Percentiles rank a stretch among this genome's conserved stretches.
Conservation (phyloP, 1,140 invertebrate genomes). For the Apocrypta bakeri region DNA sequence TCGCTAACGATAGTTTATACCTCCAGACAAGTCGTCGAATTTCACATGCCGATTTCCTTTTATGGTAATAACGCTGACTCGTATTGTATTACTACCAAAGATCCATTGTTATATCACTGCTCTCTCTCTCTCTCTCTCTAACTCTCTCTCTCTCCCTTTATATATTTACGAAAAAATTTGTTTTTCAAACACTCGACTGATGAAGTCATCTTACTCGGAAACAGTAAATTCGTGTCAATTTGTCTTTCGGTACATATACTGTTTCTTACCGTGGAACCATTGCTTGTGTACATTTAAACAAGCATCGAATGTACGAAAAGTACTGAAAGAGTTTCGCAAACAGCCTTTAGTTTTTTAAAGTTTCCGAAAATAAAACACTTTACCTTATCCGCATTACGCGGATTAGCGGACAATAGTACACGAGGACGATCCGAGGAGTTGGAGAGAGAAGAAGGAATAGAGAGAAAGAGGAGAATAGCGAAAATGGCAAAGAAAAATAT, state of each 20-base stretch:
- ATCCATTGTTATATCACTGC: too few species aligned
- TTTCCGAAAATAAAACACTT: conserved; percentile 7
- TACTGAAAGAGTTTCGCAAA: too few species aligned
- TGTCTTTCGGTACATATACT: too few species aligned
- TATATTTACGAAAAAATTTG: too few species aligned
- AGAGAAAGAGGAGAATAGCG: not conserved
- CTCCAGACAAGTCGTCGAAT: not conserved
- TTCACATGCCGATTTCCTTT: not conserved
- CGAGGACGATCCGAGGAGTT: not conserved
- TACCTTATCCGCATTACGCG: not conserved
- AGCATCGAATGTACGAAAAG: not conserved
- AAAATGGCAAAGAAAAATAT: not conserved
- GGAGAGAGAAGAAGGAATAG: not conserved
- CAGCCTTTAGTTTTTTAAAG: not conserved
- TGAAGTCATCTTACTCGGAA: too few species aligned
- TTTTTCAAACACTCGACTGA: too few species aligned
- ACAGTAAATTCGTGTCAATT: too few species aligned
- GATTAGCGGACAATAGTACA: conserved; percentile 7
- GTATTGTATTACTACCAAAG: too few species aligned
- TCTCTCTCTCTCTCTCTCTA: too few species aligned
- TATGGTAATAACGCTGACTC: not conserved
- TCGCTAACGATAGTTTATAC: not conserved
- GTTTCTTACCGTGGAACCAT: too few species aligned
- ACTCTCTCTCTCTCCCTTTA: too few species aligned
- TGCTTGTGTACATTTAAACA: not conserved